Conservation (phyloP, 2,113 vertebrate species). For the Sminthopsis crassicaudata region DNA sequence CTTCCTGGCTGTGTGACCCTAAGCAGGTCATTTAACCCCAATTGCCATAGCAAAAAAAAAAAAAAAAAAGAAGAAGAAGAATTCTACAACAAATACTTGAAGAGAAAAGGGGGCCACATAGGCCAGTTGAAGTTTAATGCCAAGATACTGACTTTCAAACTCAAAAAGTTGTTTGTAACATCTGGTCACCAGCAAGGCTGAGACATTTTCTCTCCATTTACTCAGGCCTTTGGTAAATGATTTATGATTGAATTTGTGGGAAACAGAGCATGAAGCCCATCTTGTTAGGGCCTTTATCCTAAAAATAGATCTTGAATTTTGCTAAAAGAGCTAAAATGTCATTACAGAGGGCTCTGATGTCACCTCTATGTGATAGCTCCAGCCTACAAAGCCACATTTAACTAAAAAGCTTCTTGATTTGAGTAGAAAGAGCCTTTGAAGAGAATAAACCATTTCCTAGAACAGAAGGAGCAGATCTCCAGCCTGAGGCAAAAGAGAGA, state of each 20-base stretch:
- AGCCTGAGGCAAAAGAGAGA: not conserved
- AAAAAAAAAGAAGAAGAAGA: not conserved
- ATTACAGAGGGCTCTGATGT: not conserved
- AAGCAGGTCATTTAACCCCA: too few relatives aligned
- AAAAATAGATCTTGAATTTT: not conserved
- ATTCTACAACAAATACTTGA: not conserved
- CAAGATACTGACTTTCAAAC: not conserved
- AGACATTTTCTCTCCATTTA: constrained; percentile 15
- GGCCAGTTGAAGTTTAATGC: not conserved
- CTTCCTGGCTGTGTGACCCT: too few relatives aligned
- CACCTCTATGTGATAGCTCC: not conserved
- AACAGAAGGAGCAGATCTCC: not conserved
- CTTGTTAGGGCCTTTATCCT: constrained; percentile 12
- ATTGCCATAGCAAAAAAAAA: too few relatives aligned
- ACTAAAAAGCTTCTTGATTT: not conserved
- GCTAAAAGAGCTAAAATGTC: not conserved
- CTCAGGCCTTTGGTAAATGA: not conserved
- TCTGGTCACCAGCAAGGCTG: not conserved
- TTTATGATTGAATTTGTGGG: constrained; percentile 34
- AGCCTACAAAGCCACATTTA: not conserved
- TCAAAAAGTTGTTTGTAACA: not conserved
- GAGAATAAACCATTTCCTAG: not conserved
- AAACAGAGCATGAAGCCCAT: constrained; percentile 20
- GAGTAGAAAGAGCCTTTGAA: not conserved
- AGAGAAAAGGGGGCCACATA: too few relatives aligned